A percentile compares a stretch with the other conserved stretches of the same genome.
Conservation (phyloP, 30 jellyfish, hydroid and myxozoan genomes). For the Hydractinia echinata region DNA sequence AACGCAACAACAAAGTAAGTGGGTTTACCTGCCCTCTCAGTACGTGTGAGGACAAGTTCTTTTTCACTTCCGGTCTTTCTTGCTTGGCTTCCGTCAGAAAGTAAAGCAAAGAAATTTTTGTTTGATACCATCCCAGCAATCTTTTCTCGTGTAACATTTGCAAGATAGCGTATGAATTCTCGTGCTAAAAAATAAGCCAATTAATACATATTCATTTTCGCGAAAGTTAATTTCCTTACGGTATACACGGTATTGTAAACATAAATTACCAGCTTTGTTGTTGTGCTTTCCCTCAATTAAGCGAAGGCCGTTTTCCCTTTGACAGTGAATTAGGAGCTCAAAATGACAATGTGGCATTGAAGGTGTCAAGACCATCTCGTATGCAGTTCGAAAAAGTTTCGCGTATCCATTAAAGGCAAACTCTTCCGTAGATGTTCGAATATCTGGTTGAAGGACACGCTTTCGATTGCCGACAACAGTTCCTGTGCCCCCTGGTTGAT, state of each 20-base stretch:
- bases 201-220: not conserved
- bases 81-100: slow-evolving; percentile 55
- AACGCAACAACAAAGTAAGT: slow-evolving; percentile 41
- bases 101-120: slow-evolving; percentile 33
- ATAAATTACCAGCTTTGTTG: not conserved
- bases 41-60: slow-evolving; percentile 44
- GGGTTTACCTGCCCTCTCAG: slow-evolving; percentile 46
- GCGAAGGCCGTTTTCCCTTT: not conserved
- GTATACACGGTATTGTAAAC: not conserved
- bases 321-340: not conserved
- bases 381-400: not conserved
- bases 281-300: not conserved
- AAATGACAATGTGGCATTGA: not conserved
- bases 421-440: not conserved
- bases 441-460: not conserved
- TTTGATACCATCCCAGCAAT: slow-evolving; percentile 13
- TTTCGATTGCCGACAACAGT: not conserved
- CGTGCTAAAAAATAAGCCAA: not conserved
- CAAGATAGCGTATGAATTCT: slow-evolving; percentile 16
- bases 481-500: not conserved
- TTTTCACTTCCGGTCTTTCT: slow-evolving; percentile 48
- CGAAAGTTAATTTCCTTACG: not conserved
- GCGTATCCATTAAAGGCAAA: not conserved
- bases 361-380: not conserved
- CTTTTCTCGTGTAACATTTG: slow-evolving; percentile 12